A percentile compares a stretch with the other conserved stretches of the same genome.
phyloP scores from a whole-genome alignment of 2,888 invertebrate genomes.

The Theretra japonica region DNA sequence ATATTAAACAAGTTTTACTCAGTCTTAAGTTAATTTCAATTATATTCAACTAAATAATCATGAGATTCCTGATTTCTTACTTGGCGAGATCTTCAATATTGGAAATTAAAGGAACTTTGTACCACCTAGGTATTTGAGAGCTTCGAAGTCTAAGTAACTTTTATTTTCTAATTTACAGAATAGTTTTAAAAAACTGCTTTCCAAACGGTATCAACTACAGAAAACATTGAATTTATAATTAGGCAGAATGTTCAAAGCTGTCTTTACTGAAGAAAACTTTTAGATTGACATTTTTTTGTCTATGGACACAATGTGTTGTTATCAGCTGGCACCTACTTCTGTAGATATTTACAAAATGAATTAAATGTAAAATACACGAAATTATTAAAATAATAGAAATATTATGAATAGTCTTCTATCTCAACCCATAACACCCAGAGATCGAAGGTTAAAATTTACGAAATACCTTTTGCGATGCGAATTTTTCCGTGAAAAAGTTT shows the following conservation, averaged over 20 bases:
- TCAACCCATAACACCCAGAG: conserved; percentile 32
- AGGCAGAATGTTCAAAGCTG: neutral
- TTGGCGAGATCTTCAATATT: too few species aligned
- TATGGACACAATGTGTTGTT: neutral
- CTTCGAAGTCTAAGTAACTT: too few species aligned
- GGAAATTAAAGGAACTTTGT: too few species aligned
- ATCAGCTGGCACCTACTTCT: conserved; percentile 18
- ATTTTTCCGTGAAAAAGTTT: conserved; percentile 55
- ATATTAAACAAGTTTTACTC: too few species aligned
- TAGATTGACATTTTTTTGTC: conserved; percentile 1
- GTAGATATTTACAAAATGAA: conserved; percentile 21
- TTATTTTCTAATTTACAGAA: too few species aligned
- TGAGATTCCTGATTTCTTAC: too few species aligned
- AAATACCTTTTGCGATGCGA: conserved; percentile 56
- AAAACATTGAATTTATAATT: neutral
- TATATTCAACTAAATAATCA: too few species aligned
- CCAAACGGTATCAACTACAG: too few species aligned
- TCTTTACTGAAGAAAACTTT: neutral
- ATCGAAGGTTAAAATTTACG: conserved; percentile 31
- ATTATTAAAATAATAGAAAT: conserved; percentile 2
- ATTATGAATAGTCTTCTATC: conserved; percentile 19
- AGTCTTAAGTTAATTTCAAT: too few species aligned
- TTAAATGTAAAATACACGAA: neutral
- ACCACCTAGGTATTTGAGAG: too few species aligned
- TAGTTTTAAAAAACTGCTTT: too few species aligned